Percentiles rank a stretch among this genome's conserved stretches.
These are phyloP conservation scores for Monochamus saltuarius DNA, from an alignment of 1,140 invertebrate species.

Conservation along the genomic window DNA sequence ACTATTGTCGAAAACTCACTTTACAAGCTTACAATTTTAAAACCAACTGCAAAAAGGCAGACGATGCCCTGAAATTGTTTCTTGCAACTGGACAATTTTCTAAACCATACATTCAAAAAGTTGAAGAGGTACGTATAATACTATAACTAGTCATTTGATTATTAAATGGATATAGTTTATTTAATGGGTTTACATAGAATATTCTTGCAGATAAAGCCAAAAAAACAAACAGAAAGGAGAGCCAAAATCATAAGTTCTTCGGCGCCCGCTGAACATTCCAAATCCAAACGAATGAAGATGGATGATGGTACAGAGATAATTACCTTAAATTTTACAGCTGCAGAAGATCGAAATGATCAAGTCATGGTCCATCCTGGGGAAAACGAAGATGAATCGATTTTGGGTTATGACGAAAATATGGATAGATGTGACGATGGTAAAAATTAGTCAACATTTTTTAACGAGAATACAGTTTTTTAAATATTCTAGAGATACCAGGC, in stretches of 20 bases:
- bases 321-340: slow-evolving; percentile 12
- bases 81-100: slow-evolving; percentile 65
- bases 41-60: slow-evolving; percentile 69
- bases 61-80: slow-evolving; percentile 67
- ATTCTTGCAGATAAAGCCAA: neutral
- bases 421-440: neutral
- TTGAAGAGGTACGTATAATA: neutral
- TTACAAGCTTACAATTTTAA: slow-evolving; percentile 72
- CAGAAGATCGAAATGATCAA: neutral
- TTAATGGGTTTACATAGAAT: no score
- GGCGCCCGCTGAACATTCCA: neutral
- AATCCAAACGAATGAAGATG: slow-evolving; percentile 21
- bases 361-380: neutral
- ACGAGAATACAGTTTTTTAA: no score
- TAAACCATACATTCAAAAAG: slow-evolving; percentile 20
- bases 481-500: no score
- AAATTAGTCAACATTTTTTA: no score
- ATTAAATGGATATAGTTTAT: no score
- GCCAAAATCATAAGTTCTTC: slow-evolving; percentile 12
- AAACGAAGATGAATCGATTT: slow-evolving; percentile 3
- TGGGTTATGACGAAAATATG: neutral
- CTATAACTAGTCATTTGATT: no score
- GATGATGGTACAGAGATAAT: slow-evolving; percentile 29
- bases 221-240: slow-evolving; percentile 1
- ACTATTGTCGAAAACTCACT: slow-evolving; percentile 65